A percentile compares a stretch with the other conserved stretches of the same genome.
These are phyloP conservation scores for Bos taurus DNA, from an alignment of 2,113 vertebrate genomes.

Conservation along the genomic window ARS-UCD2.0 NC_037330.1:60963001-60963500, in stretches of 20 bases:
- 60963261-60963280: neutral
- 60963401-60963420: rapidly evolving
- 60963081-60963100: neutral
- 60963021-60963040: neutral
- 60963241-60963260: neutral
- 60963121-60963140: neutral
- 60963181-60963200: neutral
- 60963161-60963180: neutral
- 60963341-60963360: neutral
- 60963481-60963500: neutral
- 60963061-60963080: neutral
- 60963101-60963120: neutral
- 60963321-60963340: neutral
- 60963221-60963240: neutral
- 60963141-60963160: neutral
- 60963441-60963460: neutral
- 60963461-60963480: neutral
- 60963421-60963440: rapidly evolving
- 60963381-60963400: neutral
- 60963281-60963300: neutral
- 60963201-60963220: neutral
- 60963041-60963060: neutral
- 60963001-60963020: neutral
- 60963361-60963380: neutral
- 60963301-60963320: neutral